Conservation (phyloP, 2,113 vertebrate species). For the Ochotona princeps region DNA sequence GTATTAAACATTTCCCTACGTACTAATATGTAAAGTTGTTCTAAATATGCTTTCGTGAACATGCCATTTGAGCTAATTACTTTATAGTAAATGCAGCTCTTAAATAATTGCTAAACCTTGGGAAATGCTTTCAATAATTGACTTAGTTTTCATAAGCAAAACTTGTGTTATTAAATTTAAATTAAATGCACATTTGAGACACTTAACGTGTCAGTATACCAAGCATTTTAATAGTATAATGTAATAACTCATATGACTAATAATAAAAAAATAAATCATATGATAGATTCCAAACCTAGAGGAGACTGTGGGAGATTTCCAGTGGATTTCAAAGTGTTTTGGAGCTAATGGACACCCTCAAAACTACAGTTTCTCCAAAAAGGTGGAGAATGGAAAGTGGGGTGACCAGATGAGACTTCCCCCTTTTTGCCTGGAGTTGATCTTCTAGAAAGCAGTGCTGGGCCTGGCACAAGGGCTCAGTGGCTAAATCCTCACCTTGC, state of each 20-base stretch:
- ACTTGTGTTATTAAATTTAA: slow-evolving; percentile 87
- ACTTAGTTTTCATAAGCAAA: slow-evolving; percentile 86
- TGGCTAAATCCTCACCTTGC: too few relatives aligned
- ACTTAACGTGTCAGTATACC: slow-evolving; percentile 83
- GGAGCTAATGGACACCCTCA: not conserved
- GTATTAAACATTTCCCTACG: slow-evolving; percentile 80
- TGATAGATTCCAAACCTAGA: not conserved
- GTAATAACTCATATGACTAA: slow-evolving; percentile 77
- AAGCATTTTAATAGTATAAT: slow-evolving; percentile 44
- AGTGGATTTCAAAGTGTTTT: not conserved
- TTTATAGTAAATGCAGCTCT: slow-evolving; percentile 86
- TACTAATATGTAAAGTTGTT: slow-evolving; percentile 85
- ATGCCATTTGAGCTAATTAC: slow-evolving; percentile 85
- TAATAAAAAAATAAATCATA: slow-evolving; percentile 65
- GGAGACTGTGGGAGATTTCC: not conserved
- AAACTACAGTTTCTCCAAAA: not conserved
- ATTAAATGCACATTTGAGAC: slow-evolving; percentile 87
- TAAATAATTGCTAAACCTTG: slow-evolving; percentile 89
- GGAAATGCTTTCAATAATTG: slow-evolving; percentile 89
- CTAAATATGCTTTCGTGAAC: slow-evolving; percentile 82
- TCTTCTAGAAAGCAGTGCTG: not conserved
- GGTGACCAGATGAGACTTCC: not conserved
- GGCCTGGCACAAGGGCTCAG: too few relatives aligned
- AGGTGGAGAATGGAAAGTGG: not conserved
- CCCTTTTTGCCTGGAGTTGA: not conserved